A percentile compares a stretch with the other conserved stretches of the same genome.
Evolutionary conservation across 2,888 invertebrate genomes (phyloP).

Genomic region (Charanyca ferruginea): DNA sequence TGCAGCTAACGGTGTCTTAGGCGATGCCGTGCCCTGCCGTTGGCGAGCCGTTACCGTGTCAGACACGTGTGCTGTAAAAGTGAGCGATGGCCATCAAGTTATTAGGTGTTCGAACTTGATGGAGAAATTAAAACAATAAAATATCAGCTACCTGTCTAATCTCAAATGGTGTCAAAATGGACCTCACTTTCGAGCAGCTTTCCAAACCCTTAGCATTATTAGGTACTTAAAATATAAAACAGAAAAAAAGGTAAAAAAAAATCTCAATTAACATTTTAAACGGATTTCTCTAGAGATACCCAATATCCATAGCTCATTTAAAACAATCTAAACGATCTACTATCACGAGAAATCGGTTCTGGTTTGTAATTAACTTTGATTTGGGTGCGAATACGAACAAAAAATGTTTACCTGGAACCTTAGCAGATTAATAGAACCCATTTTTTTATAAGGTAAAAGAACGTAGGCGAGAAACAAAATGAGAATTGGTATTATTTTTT

Average conservation of each 20-base stretch:
- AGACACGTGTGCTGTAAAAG: no score
- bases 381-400: conserved; percentile 60
- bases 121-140: not conserved
- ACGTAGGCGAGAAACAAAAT: conserved; percentile 24
- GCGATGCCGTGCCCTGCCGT: no score
- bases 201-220: not conserved
- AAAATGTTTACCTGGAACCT: conserved; percentile 59
- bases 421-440: conserved; percentile 44
- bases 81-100: no score
- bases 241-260: not conserved
- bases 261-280: conserved; percentile 54
- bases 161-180: conserved; percentile 12
- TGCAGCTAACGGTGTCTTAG: no score
- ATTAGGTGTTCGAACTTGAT: not conserved
- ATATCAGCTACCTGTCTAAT: not conserved
- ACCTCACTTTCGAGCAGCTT: not conserved
- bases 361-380: conserved; percentile 64
- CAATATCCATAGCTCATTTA: conserved; percentile 48
- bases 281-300: conserved; percentile 30
- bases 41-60: no score
- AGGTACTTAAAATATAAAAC: not conserved
- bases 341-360: conserved; percentile 52
- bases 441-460: conserved; percentile 28
- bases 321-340: conserved; percentile 51
- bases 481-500: conserved; percentile 10